Conservation (phyloP, 35 echinoderm and acorn worm genomes). For the Strongylocentrotus purpuratus region DNA sequence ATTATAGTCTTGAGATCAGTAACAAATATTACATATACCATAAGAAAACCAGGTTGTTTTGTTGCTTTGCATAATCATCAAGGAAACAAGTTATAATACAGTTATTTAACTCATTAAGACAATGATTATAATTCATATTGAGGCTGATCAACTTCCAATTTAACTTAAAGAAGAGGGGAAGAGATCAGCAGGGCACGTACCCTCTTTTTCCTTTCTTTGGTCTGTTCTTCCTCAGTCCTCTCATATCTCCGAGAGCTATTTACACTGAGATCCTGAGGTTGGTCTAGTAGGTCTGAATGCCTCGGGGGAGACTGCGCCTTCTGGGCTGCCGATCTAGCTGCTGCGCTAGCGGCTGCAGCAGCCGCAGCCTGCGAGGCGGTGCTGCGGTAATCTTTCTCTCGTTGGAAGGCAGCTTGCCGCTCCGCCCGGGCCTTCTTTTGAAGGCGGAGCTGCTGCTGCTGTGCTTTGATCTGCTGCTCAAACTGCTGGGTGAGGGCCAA, state of each 20-base stretch:
- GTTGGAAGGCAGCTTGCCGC: conserved; percentile 43
- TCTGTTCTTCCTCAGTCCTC: neutral
- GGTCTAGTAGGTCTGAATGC: neutral
- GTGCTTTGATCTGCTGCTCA: conserved; percentile 96
- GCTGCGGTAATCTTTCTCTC: conserved; percentile 27
- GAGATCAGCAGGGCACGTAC: conserved; percentile 18
- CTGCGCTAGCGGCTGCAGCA: conserved; percentile 43
- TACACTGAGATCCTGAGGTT: conserved; percentile 40
- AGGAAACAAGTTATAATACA: too few species aligned
- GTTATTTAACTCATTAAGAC: too few species aligned
- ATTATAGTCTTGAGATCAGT: neutral
- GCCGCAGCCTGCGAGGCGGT: conserved; percentile 27
- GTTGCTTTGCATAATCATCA: too few species aligned
- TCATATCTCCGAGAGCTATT: neutral
- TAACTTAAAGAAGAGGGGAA: neutral
- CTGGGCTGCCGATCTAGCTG: conserved; percentile 55
- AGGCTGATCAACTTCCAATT: neutral
- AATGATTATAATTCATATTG: neutral
- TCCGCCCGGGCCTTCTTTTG: conserved; percentile 80
- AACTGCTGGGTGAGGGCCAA: conserved; percentile 86
- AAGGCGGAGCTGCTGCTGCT: conserved; percentile 87
- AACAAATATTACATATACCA: too few species aligned
- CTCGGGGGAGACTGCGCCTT: conserved; percentile 28
- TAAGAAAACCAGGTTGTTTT: too few species aligned
- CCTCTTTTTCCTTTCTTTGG: conserved; percentile 42